Evolutionary conservation across 1,140 invertebrate species (phyloP), one percentile per base, ranked within the genome.

Genomic region (Cydia fagiglandana): DNA sequence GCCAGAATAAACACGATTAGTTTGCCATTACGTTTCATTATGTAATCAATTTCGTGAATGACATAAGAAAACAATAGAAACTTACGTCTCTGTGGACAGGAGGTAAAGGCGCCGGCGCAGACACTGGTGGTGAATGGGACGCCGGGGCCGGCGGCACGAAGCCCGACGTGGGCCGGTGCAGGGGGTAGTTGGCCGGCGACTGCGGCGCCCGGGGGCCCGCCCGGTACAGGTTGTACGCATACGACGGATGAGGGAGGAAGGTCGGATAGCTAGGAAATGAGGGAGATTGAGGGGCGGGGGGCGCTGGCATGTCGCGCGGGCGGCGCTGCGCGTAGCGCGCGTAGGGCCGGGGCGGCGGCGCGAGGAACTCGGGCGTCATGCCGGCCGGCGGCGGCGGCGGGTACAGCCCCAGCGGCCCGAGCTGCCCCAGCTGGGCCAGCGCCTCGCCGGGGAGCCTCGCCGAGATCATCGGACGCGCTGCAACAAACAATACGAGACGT

Each of bases 401-500:
- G 66, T 38, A 70, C 66, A 70, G 66, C 28, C 66, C 66, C 66
- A 70, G 66, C 74, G 88, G 88, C 84, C 81, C 80, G 30, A 90
- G 85, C 86, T 88, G 90, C 76, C 88, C 90, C 82, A 93, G 88
- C 84, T 91, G 90, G 80, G 86, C 89, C 81, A 92, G 91, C 85
- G 91, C 93, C 89, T 93, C 93, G 85, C 92, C 88, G 85, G 92
- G 91, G 81, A 92, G 89, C 80, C 91, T 92, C 86, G 91, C 93
- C 75, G 93, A 93, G 87, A 93, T 93, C 93, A 93, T 93, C 91
- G 88, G 91, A 87, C 79, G 88, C 75, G 85, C 93, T 93, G 90
- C 5, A 84, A 64, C 68, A 80, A 81, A 80, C 3, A 78, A 64
- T 77, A 77, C 41, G n/a, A 12, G 68, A n/a, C 10, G 47, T 77